phyloP scores from a whole-genome alignment of 2,888 invertebrate genomes.

The Xiphydria camelus region DNA sequence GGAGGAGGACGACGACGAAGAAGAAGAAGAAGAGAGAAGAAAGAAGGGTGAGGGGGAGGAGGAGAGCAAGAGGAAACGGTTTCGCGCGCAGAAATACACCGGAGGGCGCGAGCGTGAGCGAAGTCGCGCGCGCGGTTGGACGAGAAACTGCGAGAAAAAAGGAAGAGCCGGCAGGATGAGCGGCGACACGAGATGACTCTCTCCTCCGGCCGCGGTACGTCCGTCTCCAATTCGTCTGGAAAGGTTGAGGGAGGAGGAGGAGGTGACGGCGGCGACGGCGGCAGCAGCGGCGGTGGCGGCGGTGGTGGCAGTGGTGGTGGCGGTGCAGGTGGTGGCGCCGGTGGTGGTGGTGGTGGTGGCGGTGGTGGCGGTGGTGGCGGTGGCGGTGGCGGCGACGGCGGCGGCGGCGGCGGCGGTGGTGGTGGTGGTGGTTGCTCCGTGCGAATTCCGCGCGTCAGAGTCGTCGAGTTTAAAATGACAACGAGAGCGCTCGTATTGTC shows the following conservation, averaged over 20 bases:
- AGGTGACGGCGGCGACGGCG: background rate
- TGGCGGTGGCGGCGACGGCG: background rate
- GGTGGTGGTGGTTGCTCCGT: too few relatives aligned
- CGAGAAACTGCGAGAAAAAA: background rate
- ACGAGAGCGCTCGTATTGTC: constrained; percentile 46
- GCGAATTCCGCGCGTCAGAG: constrained; percentile 12
- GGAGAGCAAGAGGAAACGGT: background rate
- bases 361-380: background rate
- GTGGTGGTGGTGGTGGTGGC: background rate
- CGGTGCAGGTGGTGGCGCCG: background rate
- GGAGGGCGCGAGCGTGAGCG: constrained; percentile 2
- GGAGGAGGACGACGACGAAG: background rate
- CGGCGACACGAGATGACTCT: background rate
- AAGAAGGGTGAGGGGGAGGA: constrained; percentile 4
- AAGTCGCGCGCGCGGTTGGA: background rate
- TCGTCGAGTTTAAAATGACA: constrained; percentile 40
- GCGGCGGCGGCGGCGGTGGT: too few relatives aligned
- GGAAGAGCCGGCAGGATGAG: background rate
- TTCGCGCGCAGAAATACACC: background rate
- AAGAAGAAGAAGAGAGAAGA: background rate
- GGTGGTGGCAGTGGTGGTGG: background rate
- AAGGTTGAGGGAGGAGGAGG: too few relatives aligned
- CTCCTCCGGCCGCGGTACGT: too few relatives aligned
- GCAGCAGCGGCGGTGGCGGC: background rate
- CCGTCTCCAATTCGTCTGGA: too few relatives aligned